Evolutionary conservation across 2,888 invertebrate genomes (phyloP), one percentile per base, ranked within the genome.

Genomic region (Druceiella hillmani): DNA sequence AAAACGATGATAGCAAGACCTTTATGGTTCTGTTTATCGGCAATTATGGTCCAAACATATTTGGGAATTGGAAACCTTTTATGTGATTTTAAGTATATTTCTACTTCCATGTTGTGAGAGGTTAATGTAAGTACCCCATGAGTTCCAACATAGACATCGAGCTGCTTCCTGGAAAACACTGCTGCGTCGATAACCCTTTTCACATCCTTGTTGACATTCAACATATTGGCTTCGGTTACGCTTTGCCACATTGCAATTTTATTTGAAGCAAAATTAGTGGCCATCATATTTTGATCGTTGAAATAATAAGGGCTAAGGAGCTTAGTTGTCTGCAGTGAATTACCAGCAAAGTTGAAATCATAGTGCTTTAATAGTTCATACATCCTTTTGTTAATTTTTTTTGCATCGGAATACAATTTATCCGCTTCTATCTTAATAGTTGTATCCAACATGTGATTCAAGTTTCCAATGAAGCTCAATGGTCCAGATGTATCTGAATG

Each of bases 381-480:
- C 40, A 70, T 53, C 7, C 66, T 56, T n/a, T 57, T 51, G 47
- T 55, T 58, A 45, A 62, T 48, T 10, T 62, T 46, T 15, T 36
- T 55, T 47, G 62, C 64, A 55, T 67, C 65, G 4, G 61, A 54
- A 57, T 58, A 68, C n/a, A 71, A 58, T 2, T 47, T 51, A 47
- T 62, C 62, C 38, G 68, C 66, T 51, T 58, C 63, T 48, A 36
- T 52, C 7, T 66, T 57, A 24, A 62, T 63, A 31, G 43, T 34
- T 22, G 62, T 55, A 57, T 69, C 70, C 57, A 70, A 66, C 69
- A 69, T 66, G 48, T 63, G 62, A 53, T 65, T 61, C 57, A 71
- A 65, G 59, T 66, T 68, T 50, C 67, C 69, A 48, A 71, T 58
- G 43, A 71, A 51, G 43, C 57, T 59, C 46, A 66, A 63, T 48